Base-by-base conservation (phyloP, 2,888 invertebrate species). In the Operophtera brumata region DNA sequence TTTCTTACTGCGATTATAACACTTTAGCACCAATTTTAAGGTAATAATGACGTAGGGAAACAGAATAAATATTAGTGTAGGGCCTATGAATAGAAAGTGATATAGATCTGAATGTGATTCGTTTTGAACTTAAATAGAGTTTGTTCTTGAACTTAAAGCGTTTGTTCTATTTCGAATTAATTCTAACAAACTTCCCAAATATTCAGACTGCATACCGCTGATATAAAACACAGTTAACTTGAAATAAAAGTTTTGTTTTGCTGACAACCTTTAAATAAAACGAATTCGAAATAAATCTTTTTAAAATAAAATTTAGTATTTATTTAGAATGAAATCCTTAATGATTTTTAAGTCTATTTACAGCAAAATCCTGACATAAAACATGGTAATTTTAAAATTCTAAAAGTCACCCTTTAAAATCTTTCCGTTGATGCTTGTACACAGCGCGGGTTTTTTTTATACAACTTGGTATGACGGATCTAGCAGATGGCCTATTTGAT, bases 1-100 rank as follows among this genome's bases (percentile, higher is more conserved):
- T 82, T 81, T 84, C 57, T n/a, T 62, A 67, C 11, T 45, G 48
- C 46, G 52, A 41, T 71, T 73, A 72, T 71, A 61, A 50, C 70
- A 70, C 53, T 60, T 54, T 69, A 62, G 54, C 59, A 52, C 63
- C 69, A 67, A 67, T 68, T 28, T 45, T 49, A 35, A 47, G 47
- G 32, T 14, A 12, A 36, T 39, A 30, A 34, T 44, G 43, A 54
- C 40, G 39, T 37, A 44, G 11, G 25, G 10, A 8, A 13, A 39
- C 20, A 6, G 25, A 8, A 39, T 39, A 39, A 39, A 20, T 9
- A 26, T 35, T 20, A 35, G 11, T 13, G 42, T 45, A 36, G 12
- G 30, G 7, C 4, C 11, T 42, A 25, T 32, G 14, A 49, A 49
- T 41, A 34, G 11, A 56, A 55, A 43, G 43, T 47, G 47, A 51